Evolutionary conservation across 2,797 vertebrate species (phyloP).

Genomic region (Ceyx erithaca): DNA sequence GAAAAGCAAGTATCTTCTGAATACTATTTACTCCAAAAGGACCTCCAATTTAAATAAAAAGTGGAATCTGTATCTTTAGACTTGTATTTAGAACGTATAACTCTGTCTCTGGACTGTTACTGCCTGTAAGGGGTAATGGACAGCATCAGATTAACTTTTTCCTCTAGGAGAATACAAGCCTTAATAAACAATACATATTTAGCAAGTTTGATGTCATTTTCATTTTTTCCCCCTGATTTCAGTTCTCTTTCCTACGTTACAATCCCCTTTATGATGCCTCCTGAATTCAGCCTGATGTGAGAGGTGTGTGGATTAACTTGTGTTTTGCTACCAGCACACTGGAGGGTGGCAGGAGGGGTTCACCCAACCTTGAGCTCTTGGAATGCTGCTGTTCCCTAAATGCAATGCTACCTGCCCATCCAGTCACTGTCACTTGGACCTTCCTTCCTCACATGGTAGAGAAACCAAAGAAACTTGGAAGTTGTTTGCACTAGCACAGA

Average conservation of each 20-base stretch:
- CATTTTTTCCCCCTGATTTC: conserved; percentile 31
- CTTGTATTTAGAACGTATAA: conserved; percentile 82
- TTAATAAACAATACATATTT: conserved; percentile 92
- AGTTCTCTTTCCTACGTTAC: not conserved
- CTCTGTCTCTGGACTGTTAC: conserved; percentile 83
- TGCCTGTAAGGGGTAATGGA: conserved; percentile 81
- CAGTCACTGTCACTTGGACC: not conserved
- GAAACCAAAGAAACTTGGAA: not conserved
- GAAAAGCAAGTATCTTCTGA: conserved; percentile 79
- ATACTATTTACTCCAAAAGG: conserved; percentile 80
- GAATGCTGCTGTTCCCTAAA: fast-evolving
- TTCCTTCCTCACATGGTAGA: not conserved
- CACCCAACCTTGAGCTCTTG: not conserved
- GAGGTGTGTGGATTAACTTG: not conserved
- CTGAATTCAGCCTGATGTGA: not conserved
- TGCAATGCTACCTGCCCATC: fast-evolving
- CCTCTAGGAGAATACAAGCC: conserved; percentile 90
- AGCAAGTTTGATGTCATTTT: conserved; percentile 80
- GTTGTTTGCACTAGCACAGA: not conserved
- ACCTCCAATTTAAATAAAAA: conserved; percentile 80
- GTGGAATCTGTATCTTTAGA: conserved; percentile 83
- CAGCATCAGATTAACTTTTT: conserved; percentile 82
- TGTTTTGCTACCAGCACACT: fast-evolving
- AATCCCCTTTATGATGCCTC: fast-evolving
- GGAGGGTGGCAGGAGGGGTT: not conserved